These are phyloP conservation scores for Eilema sororculum DNA, from an alignment of 2,888 invertebrate species.

Conservation along the genomic window DNA sequence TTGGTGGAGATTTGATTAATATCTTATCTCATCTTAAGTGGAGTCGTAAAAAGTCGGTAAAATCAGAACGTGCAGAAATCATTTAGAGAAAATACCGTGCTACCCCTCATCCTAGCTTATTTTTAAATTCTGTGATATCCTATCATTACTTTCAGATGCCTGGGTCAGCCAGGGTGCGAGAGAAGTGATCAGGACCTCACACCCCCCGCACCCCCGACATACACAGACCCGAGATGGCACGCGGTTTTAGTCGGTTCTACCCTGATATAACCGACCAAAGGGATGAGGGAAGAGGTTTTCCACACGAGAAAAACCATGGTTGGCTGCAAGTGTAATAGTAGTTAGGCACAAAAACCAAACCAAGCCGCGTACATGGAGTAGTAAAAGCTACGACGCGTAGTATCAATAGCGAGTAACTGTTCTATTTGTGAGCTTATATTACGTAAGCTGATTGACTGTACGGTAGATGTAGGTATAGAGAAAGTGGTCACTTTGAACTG, in stretches of 20 bases:
- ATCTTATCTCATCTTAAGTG: too few relatives aligned
- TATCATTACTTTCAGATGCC: background rate
- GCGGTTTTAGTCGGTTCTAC: too few relatives aligned
- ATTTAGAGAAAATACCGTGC: background rate
- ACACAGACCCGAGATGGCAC: too few relatives aligned
- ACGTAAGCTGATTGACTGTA: background rate
- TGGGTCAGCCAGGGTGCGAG: too few relatives aligned
- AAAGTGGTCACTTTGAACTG: background rate
- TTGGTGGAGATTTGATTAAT: too few relatives aligned
- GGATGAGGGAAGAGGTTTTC: too few relatives aligned
- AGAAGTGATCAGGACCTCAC: too few relatives aligned
- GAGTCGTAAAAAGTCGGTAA: too few relatives aligned
- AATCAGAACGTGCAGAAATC: background rate
- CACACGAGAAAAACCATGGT: background rate
- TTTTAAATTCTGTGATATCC: background rate
- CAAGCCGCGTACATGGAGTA: background rate
- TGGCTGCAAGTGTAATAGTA: background rate
- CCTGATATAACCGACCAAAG: too few relatives aligned
- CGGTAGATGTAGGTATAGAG: background rate
- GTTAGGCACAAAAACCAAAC: too few relatives aligned
- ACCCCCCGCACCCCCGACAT: too few relatives aligned
- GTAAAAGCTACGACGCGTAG: background rate
- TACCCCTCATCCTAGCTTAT: too few relatives aligned
- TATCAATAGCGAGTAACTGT: conserved; percentile 3
- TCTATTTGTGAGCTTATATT: background rate